phyloP scores from a whole-genome alignment of 2,797 vertebrate species.

The Strix occidentalis region DNA sequence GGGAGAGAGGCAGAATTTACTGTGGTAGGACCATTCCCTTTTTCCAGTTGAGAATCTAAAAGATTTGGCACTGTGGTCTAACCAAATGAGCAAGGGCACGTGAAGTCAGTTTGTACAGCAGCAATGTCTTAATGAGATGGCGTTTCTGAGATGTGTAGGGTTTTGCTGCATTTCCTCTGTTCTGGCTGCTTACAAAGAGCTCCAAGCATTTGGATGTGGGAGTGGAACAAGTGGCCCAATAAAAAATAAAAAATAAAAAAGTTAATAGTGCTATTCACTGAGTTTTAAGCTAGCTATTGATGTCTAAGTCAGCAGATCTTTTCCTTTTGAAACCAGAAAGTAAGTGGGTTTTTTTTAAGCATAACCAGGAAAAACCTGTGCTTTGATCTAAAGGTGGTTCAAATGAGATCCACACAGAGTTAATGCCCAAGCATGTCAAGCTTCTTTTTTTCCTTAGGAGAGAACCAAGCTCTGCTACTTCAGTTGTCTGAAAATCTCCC shows the following conservation, averaged over 20 bases:
- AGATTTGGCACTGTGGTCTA: neutral
- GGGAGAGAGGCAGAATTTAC: neutral
- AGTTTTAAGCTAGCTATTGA: slow-evolving; percentile 76
- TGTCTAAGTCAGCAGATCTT: slow-evolving; percentile 76
- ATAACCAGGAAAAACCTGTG: slow-evolving; percentile 69
- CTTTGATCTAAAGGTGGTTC: slow-evolving; percentile 78
- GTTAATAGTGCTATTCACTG: slow-evolving; percentile 73
- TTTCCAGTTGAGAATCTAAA: neutral
- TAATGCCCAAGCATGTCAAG: slow-evolving; percentile 61
- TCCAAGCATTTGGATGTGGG: slow-evolving; percentile 15
- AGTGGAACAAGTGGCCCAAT: slow-evolving; percentile 54
- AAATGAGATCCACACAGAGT: slow-evolving; percentile 72
- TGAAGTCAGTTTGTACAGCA: neutral
- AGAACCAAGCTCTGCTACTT: slow-evolving; percentile 45
- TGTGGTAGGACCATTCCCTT: neutral
- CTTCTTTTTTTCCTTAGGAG: slow-evolving; percentile 18
- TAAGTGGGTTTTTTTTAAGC: slow-evolving; percentile 61
- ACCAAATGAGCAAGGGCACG: neutral
- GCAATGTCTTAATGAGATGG: neutral
- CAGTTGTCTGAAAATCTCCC: slow-evolving; percentile 29
- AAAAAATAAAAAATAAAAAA: slow-evolving; percentile 61
- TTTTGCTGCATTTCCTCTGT: neutral
- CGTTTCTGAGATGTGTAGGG: neutral
- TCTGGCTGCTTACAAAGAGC: slow-evolving; percentile 10
- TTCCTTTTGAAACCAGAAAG: slow-evolving; percentile 77